Conservation (phyloP, 2,797 vertebrate genomes). For the Ambastaia sidthimunki region DNA sequence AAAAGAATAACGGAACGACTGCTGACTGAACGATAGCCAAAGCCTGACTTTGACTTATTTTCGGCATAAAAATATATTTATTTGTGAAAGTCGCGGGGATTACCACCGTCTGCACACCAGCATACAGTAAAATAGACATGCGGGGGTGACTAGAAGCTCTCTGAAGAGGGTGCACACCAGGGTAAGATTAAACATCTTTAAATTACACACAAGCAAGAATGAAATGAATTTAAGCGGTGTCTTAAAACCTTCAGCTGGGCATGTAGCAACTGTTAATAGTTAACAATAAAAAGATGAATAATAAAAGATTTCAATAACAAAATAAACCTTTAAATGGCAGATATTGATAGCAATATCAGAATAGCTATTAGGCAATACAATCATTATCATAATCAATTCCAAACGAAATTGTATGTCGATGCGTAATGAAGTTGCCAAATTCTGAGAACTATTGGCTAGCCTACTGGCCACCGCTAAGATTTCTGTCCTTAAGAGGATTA, state of each 20-base stretch:
- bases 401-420: no score
- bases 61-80: constrained; percentile 11
- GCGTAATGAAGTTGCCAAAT: constrained; percentile 25
- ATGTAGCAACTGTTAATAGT: no score
- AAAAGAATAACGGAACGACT: constrained; percentile 24
- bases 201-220: background rate
- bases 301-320: background rate
- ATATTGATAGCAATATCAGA: no score
- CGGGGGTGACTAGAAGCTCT: background rate
- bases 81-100: background rate
- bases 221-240: background rate
- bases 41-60: constrained; percentile 43
- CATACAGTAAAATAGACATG: background rate
- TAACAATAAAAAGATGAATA: no score
- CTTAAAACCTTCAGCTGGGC: background rate
- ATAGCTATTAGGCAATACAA: background rate
- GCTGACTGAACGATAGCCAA: constrained; percentile 15
- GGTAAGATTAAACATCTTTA: background rate
- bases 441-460: background rate
- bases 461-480: background rate
- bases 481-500: background rate
- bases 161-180: background rate
- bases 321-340: background rate
- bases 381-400: no score
- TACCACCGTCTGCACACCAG: background rate